phyloP scores from a whole-genome alignment of 1,140 invertebrate species.

The Colletes gigas region DNA sequence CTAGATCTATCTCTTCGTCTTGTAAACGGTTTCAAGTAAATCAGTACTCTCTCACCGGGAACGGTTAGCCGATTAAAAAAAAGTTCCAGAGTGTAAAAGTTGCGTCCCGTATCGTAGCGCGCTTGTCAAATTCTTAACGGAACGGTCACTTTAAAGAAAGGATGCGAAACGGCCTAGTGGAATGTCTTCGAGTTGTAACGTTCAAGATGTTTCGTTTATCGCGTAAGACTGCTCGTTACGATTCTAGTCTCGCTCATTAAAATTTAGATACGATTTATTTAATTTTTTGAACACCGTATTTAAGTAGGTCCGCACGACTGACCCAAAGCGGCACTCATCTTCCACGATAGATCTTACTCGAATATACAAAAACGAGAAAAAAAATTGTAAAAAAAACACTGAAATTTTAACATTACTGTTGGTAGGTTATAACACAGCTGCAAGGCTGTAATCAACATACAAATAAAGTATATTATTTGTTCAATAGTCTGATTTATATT shows the following conservation, averaged over 20 bases:
- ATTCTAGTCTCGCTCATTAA: slow-evolving; percentile 58
- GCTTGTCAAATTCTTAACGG: slow-evolving; percentile 49
- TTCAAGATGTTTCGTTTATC: slow-evolving; percentile 41
- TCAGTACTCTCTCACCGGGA: slow-evolving; percentile 29
- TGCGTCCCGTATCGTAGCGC: slow-evolving; percentile 49
- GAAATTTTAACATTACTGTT: slow-evolving; percentile 66
- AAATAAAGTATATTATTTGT: slow-evolving; percentile 77
- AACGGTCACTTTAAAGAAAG: slow-evolving; percentile 15
- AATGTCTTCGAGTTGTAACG: slow-evolving; percentile 25
- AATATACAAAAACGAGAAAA: slow-evolving; percentile 15
- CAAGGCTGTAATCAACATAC: slow-evolving; percentile 63
- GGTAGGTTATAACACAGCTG: slow-evolving; percentile 58
- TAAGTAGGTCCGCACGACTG: slow-evolving; percentile 79
- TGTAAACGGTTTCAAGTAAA: slow-evolving; percentile 40
- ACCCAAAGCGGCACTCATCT: slow-evolving; percentile 78
- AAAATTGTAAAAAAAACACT: slow-evolving; percentile 43
- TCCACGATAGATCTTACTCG: slow-evolving; percentile 64
- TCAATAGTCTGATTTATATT: slow-evolving; percentile 54
- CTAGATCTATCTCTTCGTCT: slow-evolving; percentile 59
- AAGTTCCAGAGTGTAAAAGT: slow-evolving; percentile 21
- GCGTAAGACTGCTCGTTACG: slow-evolving; percentile 51
- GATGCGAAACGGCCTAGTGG: slow-evolving; percentile 56
- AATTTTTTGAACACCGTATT: slow-evolving; percentile 50
- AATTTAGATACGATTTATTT: slow-evolving; percentile 44
- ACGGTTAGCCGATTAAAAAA: slow-evolving; percentile 53